Base-by-base conservation (phyloP, 2,888 invertebrate species). In the Drosophila multiciliata region DNA sequence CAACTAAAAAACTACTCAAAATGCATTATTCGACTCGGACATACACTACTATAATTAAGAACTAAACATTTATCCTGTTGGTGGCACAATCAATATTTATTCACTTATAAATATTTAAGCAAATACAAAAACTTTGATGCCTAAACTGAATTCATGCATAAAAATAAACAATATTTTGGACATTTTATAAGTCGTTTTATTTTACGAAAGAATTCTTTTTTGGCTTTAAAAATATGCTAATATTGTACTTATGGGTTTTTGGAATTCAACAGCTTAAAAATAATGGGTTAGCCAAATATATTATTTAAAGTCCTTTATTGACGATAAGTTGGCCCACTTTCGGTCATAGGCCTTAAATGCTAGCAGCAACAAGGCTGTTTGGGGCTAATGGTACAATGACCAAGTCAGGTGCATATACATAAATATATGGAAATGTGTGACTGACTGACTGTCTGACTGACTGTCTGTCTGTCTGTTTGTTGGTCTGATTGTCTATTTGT, bases 371-470 rank as follows among this genome's bases (percentile, higher is more conserved):
- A 66, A 53, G 53, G 55, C 53, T 60, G 33, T 67, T 67, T 64
- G 48, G 23, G 62, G 55, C 62, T 60, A 80, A 72, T 78, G 68
- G 49, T 62, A 66, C 66, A 73, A 64, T 76, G 72, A 57, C 71
- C 76, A 66, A 66, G 50, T 52, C 61, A 59, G 64, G 55, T 32
- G 33, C 23, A 45, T 29, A 63, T 45, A 32, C 15, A 23, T 23
- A 59, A 35, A 26, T 23, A 23, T 62, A 45, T 23, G 4, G 7
- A 45, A 45, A 23, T 23, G 15, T 8, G 23, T 23, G 45, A 23
- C 7, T 42, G 7, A 15, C 26, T 11, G 42, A n/a, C 57, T 62
- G 60, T 23, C 59, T 49, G 54, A n/a, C 73, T 42, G 32, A 42
- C 32, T 12, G 63, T 9, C 49, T 35, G n/a, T 29, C 29, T 38